Evolutionary conservation across 2,888 invertebrate species (phyloP), one percentile per base, ranked within the genome.

Genomic region (Rutpela maculata): DNA sequence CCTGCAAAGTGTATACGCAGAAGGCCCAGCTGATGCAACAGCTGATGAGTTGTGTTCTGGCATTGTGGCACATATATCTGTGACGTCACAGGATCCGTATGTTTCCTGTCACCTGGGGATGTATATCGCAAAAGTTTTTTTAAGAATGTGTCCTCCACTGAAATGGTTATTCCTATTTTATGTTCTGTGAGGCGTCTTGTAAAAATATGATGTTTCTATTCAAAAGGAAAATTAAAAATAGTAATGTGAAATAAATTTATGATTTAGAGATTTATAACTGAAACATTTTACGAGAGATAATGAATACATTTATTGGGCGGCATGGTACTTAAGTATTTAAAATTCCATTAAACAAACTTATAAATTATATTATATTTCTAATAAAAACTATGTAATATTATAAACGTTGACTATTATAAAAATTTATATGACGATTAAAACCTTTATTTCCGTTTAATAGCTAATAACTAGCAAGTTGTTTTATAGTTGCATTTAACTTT

Each of bases 81-180:
- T 74, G 74, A 74, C 74, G 74, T 67, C 74, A 73, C 35, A 50
- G 55, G 60, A 73, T 59, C 73, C 57, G 74, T 59, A 74, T 74
- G 74, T 74, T 74, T 74, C 74, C 74, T 74, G 74, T 74, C 74
- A 74, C 74, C 74, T 74, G 74, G 66, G 57, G 18, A 17, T 17
- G 15, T 55, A 26, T 18, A 67, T 55, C 7, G 22, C 65, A 65
- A 10, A 19, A n/a, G 15, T 26, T 31, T 57, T 57, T 69, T 31
- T 22, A 26, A 26, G 56, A 11, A 56, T 17, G 19, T 43, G 62
- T n/a, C 62, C n/a, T 62, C 26, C n/a, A 31, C 12, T n/a, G 19
- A 50, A 50, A 50, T 50, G n/a, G 12, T n/a, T 43, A 43, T 43
- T 43, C 15, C 12, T 15, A 15, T 43, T 50, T 50, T 50, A 50